Base-by-base conservation (phyloP, 2,888 invertebrate species). In the Drosophila siamana region DNA sequence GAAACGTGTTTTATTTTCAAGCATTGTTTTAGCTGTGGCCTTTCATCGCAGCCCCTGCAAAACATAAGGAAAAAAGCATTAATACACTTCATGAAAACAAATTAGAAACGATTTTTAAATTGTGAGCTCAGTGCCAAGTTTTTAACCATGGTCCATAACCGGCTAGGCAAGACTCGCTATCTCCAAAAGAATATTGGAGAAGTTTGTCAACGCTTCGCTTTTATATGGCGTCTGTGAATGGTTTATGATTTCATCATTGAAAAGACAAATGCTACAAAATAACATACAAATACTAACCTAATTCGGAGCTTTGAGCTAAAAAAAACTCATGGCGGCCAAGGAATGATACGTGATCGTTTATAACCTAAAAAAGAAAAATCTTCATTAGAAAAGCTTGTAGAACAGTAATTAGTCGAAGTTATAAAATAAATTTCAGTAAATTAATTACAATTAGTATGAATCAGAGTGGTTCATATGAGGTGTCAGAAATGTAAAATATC, bases 391-490 rank as follows among this genome's bases (percentile, higher is more conserved):
- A 26, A 9, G n/a, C 24, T 13, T 33, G 0, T 0, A 11, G n/a
- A 19, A 11, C 26, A 3, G 4, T 1, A 16, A 0, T 19, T 11
- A 30, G 48, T 13, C 47, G 9, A 0, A 2, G 6, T 43, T 13
- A 1, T 16, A 40, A 44, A 11, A 2, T 2, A 0, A 47, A 5
- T 7, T 59, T 89, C 89, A 89, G 87, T 60, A 46, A 22, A 56
- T 36, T 66, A 72, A 77, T 81, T 85, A 80, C 72, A 70, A 80
- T 47, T 74, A 55, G 24, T 26, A 74, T 47, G 81, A 89, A 91
- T 91, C 91, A 91, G 89, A 80, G 61, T 60, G 86, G 71, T 90
- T 91, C 91, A 91, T 91, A 85, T 72, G 91, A 91, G 91, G 84
- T 91, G 91, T 91, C 91, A 91, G 91, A 91, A 91, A 86, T 70